Evolutionary conservation across 2,113 vertebrate genomes (phyloP).

Genomic region (Indicator maculatus): DNA sequence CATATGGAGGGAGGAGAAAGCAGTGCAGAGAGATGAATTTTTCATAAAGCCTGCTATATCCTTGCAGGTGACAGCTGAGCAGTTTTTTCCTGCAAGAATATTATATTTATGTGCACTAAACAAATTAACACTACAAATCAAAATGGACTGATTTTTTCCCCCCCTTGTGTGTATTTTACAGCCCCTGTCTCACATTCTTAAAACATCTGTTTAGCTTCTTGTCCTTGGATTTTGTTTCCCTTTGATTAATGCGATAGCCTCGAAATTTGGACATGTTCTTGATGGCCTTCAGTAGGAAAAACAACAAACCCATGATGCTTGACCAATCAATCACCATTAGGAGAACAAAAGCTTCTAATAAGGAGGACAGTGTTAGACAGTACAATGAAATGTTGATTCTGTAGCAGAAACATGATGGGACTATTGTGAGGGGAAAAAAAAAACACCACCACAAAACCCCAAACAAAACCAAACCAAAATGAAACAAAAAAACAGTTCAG

Average conservation of each 20-base stretch:
- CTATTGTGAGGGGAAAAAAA: too few relatives aligned
- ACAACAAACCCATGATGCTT: slow-evolving; percentile 63
- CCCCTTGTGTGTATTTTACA: slow-evolving; percentile 17
- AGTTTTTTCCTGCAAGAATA: neutral
- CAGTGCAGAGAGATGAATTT: neutral
- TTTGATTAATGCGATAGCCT: slow-evolving; percentile 84
- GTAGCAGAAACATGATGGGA: slow-evolving; percentile 54
- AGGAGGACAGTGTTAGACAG: slow-evolving; percentile 62
- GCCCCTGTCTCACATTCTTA: slow-evolving; percentile 55
- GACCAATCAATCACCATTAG: slow-evolving; percentile 66
- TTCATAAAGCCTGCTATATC: neutral
- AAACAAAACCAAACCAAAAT: neutral
- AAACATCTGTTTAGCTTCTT: slow-evolving; percentile 69
- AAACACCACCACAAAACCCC: too few relatives aligned
- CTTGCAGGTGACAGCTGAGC: slow-evolving; percentile 12
- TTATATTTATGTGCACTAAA: neutral
- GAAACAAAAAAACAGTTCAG: neutral
- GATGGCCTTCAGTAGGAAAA: slow-evolving; percentile 76
- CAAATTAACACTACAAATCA: neutral
- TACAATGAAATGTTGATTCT: slow-evolving; percentile 75
- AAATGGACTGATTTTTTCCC: neutral
- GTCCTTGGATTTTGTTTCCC: slow-evolving; percentile 77
- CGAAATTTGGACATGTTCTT: slow-evolving; percentile 82
- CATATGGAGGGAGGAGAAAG: neutral
- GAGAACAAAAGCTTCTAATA: slow-evolving; percentile 73